A percentile compares a stretch with the other conserved stretches of the same genome.
These are phyloP conservation scores for Clivina fossor DNA, from an alignment of 2,888 invertebrate species.

Conservation along the genomic window DNA sequence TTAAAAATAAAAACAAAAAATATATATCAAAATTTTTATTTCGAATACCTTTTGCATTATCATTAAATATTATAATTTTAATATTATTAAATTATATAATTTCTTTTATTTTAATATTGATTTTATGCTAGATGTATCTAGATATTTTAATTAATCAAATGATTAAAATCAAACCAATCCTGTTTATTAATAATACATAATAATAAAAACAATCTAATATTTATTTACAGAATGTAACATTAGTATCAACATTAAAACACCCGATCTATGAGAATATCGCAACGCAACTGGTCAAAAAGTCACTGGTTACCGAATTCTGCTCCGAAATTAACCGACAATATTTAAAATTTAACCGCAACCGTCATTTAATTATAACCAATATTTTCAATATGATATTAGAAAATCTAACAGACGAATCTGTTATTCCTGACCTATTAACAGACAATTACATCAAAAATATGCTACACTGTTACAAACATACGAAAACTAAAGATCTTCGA, in stretches of 20 bases:
- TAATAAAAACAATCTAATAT: too few species aligned
- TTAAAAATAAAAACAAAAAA: too few species aligned
- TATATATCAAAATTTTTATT: too few species aligned
- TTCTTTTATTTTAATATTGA: too few species aligned
- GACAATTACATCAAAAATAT: slow-evolving; percentile 67
- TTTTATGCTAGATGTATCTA: too few species aligned
- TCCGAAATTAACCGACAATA: slow-evolving; percentile 55
- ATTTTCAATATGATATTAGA: slow-evolving; percentile 61
- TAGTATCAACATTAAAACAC: slow-evolving; percentile 61
- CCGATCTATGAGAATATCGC: slow-evolving; percentile 67
- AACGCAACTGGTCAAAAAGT: slow-evolving; percentile 56
- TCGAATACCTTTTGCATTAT: too few species aligned
- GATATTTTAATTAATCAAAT: too few species aligned
- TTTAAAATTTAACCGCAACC: slow-evolving; percentile 59
- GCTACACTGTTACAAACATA: slow-evolving; percentile 63
- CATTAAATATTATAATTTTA: too few species aligned
- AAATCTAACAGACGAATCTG: slow-evolving; percentile 54
- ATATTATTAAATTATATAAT: too few species aligned
- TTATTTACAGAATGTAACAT: slow-evolving; percentile 60
- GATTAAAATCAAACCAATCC: too few species aligned
- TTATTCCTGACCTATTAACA: slow-evolving; percentile 63
- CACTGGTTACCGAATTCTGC: slow-evolving; percentile 61
- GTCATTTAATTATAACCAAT: slow-evolving; percentile 63
- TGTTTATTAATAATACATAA: too few species aligned
- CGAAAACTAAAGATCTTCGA: slow-evolving; percentile 61